Evolutionary conservation across 2,113 vertebrate genomes (phyloP).

Genomic region (Lota lota): DNA sequence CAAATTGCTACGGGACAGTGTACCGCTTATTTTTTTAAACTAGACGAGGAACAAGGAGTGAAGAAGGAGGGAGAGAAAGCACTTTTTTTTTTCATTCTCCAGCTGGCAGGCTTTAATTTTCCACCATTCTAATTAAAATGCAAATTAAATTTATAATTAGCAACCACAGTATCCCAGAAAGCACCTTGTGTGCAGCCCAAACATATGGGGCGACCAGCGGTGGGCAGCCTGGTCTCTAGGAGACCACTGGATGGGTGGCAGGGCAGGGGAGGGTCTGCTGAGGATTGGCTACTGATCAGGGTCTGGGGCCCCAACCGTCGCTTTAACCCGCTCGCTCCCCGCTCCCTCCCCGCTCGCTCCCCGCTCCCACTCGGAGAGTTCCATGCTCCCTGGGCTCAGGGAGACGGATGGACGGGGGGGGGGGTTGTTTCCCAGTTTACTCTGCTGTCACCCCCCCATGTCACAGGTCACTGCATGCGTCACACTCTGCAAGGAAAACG

Average conservation of each 20-base stretch:
- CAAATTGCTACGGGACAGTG: constrained; percentile 76
- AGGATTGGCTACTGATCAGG: constrained; percentile 23
- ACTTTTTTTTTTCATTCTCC: constrained; percentile 97
- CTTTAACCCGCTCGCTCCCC: constrained; percentile 40
- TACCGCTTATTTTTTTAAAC: constrained; percentile 26
- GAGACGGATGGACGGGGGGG: constrained; percentile 8
- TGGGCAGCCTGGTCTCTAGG: constrained; percentile 67
- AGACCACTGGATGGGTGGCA: constrained; percentile 59
- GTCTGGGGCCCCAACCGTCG: constrained; percentile 18
- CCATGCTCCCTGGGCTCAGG: too few relatives aligned
- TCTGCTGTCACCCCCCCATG: constrained; percentile 82
- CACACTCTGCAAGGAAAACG: constrained; percentile 77
- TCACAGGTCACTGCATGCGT: constrained; percentile 87
- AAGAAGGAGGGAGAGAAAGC: constrained; percentile 60
- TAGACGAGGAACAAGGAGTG: constrained; percentile 53
- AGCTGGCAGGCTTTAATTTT: constrained; percentile 99
- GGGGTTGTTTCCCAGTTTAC: constrained; percentile 66
- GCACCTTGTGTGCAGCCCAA: constrained; percentile 90
- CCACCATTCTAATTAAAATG: constrained; percentile 99
- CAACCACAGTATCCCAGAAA: constrained; percentile 98
- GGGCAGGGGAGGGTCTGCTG: constrained; percentile 47
- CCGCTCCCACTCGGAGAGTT: background rate
- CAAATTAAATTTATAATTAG: constrained; percentile 99
- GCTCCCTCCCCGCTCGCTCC: constrained; percentile 32
- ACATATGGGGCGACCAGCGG: constrained; percentile 90